These are phyloP conservation scores for Eidolon helvum DNA, from an alignment of 2,113 vertebrate species.

Conservation along the genomic window DNA sequence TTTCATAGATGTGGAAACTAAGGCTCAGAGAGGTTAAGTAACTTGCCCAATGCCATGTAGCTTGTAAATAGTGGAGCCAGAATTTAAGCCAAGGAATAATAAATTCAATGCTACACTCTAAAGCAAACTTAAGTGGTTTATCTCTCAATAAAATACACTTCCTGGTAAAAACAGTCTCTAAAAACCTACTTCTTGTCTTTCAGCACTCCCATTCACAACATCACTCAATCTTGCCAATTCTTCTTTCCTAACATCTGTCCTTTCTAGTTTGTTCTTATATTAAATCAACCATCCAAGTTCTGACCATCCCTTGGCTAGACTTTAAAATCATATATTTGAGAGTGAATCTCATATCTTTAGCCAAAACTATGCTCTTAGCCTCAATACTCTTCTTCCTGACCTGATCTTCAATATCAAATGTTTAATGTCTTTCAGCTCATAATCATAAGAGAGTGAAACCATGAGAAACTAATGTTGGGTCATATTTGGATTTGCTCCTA, in stretches of 20 bases:
- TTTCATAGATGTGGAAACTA: not conserved
- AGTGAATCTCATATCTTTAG: not conserved
- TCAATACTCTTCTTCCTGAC: not conserved
- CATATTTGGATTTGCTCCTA: not conserved
- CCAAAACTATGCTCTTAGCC: not conserved
- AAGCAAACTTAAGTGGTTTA: not conserved
- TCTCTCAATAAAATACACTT: not conserved
- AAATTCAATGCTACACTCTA: not conserved
- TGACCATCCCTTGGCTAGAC: not conserved
- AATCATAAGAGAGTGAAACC: not conserved
- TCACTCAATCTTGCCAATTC: not conserved
- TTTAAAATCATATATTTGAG: not conserved
- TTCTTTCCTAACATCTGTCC: not conserved
- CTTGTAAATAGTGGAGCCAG: not conserved
- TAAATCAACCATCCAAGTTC: not conserved
- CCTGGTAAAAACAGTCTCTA: not conserved
- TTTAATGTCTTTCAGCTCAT: not conserved
- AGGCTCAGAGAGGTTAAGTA: not conserved
- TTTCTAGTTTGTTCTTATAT: not conserved
- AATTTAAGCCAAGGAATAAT: not conserved
- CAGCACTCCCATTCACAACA: not conserved
- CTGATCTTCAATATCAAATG: not conserved
- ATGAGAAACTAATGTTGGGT: not conserved
- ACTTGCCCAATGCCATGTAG: not conserved
- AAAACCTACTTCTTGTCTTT: not conserved